phyloP scores from a whole-genome alignment of 2,113 vertebrate species.

The Zingel zingel region DNA sequence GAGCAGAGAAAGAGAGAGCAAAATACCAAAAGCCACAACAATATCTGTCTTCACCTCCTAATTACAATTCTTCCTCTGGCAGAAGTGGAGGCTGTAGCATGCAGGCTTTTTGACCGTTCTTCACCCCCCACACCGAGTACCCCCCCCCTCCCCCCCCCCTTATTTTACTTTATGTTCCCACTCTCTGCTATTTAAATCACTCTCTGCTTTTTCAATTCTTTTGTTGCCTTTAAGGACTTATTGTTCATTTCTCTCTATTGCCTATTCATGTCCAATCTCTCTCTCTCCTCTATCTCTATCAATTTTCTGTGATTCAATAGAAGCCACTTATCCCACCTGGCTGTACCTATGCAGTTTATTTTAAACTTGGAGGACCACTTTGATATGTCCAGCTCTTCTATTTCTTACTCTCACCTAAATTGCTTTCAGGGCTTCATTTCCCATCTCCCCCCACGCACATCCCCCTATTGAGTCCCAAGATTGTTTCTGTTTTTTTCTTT shows the following conservation, averaged over 20 bases:
- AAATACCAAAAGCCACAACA: slow-evolving; percentile 59
- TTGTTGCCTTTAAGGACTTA: slow-evolving; percentile 32
- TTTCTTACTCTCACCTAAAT: slow-evolving; percentile 59
- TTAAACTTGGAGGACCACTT: slow-evolving; percentile 40
- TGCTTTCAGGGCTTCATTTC: slow-evolving; percentile 61
- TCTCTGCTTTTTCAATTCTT: slow-evolving; percentile 22
- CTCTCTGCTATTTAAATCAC: slow-evolving; percentile 11
- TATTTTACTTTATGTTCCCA: not conserved
- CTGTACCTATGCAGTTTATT: slow-evolving; percentile 38
- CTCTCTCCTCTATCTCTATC: slow-evolving; percentile 18
- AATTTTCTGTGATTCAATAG: slow-evolving; percentile 33
- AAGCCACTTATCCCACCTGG: slow-evolving; percentile 52
- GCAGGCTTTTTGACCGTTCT: not conserved
- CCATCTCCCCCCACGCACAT: slow-evolving; percentile 34
- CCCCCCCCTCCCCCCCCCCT: no score
- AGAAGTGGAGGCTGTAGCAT: slow-evolving; percentile 8
- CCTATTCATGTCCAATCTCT: slow-evolving; percentile 31
- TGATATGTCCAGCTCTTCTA: slow-evolving; percentile 44
- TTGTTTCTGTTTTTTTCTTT: slow-evolving; percentile 44
- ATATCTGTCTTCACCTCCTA: slow-evolving; percentile 36
- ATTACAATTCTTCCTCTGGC: slow-evolving; percentile 31
- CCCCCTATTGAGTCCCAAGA: slow-evolving; percentile 34
- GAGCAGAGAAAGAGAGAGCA: slow-evolving; percentile 36
- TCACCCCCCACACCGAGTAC: not conserved
- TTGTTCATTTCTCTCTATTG: slow-evolving; percentile 23